Conservation (phyloP, 2,888 invertebrate genomes). For the Apoderus coryli region DNA sequence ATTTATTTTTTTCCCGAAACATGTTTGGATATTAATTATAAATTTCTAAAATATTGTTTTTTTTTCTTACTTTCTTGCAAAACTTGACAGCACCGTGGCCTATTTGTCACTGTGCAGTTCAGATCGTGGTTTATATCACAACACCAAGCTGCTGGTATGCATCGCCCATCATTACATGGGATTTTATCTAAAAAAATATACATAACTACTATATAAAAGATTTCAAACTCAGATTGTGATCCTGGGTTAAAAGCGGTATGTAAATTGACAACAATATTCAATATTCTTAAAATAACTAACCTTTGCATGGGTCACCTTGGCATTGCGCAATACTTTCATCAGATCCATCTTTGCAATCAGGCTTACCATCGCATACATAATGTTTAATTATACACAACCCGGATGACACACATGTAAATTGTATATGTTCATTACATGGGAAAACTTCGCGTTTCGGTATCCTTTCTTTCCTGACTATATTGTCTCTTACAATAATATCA, state of each 20-base stretch:
- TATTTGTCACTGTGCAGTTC: conserved; percentile 34
- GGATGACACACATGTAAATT: conserved; percentile 23
- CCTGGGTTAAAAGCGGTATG: conserved; percentile 4
- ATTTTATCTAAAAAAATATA: conserved; percentile 28
- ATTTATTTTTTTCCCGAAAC: too few relatives aligned
- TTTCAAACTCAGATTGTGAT: too few relatives aligned
- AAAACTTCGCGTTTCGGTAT: conserved; percentile 19
- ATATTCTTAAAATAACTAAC: too few relatives aligned
- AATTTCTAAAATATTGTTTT: conserved; percentile 6
- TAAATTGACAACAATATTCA: conserved; percentile 4
- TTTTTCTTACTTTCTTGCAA: conserved; percentile 28
- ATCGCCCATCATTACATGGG: conserved; percentile 35
- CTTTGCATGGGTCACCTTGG: conserved; percentile 33
- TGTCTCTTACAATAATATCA: conserved; percentile 24
- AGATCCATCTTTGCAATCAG: conserved; percentile 37
- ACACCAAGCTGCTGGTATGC: conserved; percentile 38
- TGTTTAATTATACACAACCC: conserved; percentile 34
- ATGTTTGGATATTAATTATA: too few relatives aligned
- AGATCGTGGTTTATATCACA: conserved; percentile 33
- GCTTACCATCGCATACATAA: conserved; percentile 38
- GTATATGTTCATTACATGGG: background rate
- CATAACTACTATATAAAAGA: too few relatives aligned
- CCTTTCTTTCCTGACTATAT: conserved; percentile 17
- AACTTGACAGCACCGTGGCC: conserved; percentile 33
- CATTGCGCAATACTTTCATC: conserved; percentile 34